These are phyloP conservation scores for Diorhabda elongata DNA, from an alignment of 1,140 invertebrate species.

Conservation along the genomic window DNA sequence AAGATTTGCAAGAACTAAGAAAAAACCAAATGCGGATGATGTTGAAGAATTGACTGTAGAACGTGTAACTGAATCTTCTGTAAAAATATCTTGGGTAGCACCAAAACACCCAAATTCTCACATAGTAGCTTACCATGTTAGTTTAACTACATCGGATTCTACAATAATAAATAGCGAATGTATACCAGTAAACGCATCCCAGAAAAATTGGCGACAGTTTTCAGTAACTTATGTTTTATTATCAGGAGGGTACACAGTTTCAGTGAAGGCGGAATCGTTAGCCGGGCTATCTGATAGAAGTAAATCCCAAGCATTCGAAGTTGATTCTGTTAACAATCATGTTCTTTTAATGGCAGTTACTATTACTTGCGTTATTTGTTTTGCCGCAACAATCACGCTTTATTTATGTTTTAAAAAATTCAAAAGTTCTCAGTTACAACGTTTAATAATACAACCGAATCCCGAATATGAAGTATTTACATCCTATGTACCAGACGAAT, in stretches of 20 bases:
- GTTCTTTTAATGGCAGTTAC: neutral
- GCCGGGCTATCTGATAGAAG: constrained; percentile 44
- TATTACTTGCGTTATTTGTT: neutral
- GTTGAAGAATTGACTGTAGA: constrained; percentile 38
- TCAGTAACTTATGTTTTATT: constrained; percentile 41
- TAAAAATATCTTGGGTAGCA: constrained; percentile 55
- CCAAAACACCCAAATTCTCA: constrained; percentile 60
- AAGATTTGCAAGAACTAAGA: constrained; percentile 43
- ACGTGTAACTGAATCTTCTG: constrained; percentile 40
- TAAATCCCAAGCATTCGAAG: constrained; percentile 17
- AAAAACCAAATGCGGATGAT: constrained; percentile 43
- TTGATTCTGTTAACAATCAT: neutral
- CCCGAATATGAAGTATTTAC: constrained; percentile 68
- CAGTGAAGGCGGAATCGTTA: constrained; percentile 60
- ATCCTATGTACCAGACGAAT: constrained; percentile 85
- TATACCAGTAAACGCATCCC: neutral
- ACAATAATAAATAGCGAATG: neutral
- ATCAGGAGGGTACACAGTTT: constrained; percentile 62
- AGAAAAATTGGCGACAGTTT: neutral
- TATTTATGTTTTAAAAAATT: neutral
- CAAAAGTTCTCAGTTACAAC: constrained; percentile 33
- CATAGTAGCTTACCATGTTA: constrained; percentile 58
- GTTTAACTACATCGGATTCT: constrained; percentile 48
- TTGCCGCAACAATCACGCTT: neutral
- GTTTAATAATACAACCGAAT: constrained; percentile 70